Evolutionary conservation across 1,140 invertebrate species (phyloP).

Genomic region (Asobara japonica): DNA sequence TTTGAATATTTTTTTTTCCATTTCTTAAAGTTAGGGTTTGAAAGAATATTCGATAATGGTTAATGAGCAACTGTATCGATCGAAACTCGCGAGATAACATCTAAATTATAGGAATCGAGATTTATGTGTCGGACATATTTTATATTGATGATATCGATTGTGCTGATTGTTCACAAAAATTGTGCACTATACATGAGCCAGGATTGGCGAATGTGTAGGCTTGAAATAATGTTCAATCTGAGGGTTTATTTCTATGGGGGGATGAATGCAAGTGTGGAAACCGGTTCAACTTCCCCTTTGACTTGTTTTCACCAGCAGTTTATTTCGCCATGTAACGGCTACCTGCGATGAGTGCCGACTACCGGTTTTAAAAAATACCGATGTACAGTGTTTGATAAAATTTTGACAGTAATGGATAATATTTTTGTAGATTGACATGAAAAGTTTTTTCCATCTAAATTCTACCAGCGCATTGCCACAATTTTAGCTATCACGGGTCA

Average conservation of each 20-base stretch:
- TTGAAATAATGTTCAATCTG: not conserved
- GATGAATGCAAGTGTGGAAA: slow-evolving; percentile 4
- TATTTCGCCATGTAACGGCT: not conserved
- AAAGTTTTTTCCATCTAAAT: no score
- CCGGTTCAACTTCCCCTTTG: slow-evolving; percentile 12
- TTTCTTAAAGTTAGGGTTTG: no score
- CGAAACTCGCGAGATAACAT: no score
- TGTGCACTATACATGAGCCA: not conserved
- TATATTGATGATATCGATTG: not conserved
- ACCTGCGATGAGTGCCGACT: not conserved
- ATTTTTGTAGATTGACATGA: not conserved
- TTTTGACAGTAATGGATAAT: not conserved
- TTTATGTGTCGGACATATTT: not conserved
- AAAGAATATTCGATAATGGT: no score
- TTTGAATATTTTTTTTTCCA: no score
- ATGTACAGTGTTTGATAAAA: not conserved
- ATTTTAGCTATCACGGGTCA: no score
- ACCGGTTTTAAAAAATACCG: not conserved
- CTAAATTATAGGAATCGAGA: not conserved
- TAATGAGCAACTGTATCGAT: no score
- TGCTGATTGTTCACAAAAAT: not conserved
- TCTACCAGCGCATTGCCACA: no score
- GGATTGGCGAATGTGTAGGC: not conserved
- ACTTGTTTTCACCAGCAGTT: not conserved
- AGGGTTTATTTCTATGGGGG: not conserved